phyloP scores from a whole-genome alignment of 2,888 invertebrate genomes.

The Chironomus tentans region DNA sequence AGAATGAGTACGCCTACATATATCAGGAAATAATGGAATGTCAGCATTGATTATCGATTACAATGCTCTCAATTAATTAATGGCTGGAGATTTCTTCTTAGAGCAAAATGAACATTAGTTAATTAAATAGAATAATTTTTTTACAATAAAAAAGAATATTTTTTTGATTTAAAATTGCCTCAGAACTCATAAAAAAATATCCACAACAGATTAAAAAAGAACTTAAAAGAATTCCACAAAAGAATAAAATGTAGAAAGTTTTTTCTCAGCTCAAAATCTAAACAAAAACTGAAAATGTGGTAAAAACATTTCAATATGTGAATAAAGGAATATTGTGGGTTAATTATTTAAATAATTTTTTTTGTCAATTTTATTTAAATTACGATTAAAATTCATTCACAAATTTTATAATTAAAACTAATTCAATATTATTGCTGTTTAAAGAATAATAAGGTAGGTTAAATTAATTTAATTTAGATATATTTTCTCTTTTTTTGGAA shows the following conservation, averaged over 20 bases:
- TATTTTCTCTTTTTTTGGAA: not conserved
- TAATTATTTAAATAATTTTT: not conserved
- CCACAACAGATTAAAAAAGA: not conserved
- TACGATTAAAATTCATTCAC: not conserved
- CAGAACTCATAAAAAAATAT: not conserved
- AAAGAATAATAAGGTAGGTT: no score
- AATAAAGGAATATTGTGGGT: not conserved
- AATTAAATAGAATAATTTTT: no score
- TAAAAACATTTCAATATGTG: not conserved
- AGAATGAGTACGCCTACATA: no score
- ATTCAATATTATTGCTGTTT: no score
- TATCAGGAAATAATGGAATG: no score
- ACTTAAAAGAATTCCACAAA: not conserved
- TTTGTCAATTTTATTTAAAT: not conserved
- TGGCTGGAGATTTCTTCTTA: no score
- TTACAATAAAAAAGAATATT: not conserved
- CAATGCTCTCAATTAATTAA: no score
- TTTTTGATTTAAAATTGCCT: not conserved
- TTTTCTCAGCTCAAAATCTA: not conserved
- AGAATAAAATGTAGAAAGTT: no score
- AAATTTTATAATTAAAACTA: no score
- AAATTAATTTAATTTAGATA: no score
- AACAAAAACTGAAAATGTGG: not conserved
- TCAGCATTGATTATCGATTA: no score
- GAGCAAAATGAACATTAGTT: no score